Conservation (phyloP, 2,888 invertebrate species). For the Hirtodrosophila cameraria region DNA sequence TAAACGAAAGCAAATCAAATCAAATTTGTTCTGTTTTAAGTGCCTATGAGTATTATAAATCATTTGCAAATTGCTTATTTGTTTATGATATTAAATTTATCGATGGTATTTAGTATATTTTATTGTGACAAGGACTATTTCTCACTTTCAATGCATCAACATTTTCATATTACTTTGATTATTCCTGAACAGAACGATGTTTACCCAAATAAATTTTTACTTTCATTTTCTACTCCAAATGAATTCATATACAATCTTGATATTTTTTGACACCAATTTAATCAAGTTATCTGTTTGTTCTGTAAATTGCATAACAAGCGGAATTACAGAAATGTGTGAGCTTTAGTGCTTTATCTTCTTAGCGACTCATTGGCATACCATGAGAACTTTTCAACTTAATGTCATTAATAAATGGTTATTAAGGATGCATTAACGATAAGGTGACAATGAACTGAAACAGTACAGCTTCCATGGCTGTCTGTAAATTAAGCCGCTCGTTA, state of each 20-base stretch:
- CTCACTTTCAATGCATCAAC: no score
- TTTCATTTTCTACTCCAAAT: no score
- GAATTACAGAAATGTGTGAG: no score
- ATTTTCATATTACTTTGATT: background rate
- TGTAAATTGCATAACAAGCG: no score
- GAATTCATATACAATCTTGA: no score
- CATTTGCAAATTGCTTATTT: slow-evolving; percentile 12
- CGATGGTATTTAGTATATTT: background rate
- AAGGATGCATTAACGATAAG: slow-evolving; percentile 37
- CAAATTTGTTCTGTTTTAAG: slow-evolving; percentile 21
- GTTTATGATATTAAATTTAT: no score
- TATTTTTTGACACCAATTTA: no score
- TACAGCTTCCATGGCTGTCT: slow-evolving; percentile 7
- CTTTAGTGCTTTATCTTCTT: background rate
- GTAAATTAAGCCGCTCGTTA: slow-evolving; percentile 56
- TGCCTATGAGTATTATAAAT: background rate
- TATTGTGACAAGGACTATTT: background rate
- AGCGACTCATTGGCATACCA: background rate
- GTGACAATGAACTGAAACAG: slow-evolving; percentile 41
- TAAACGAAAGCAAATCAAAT: slow-evolving; percentile 7
- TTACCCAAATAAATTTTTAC: no score
- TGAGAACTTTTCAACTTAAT: slow-evolving; percentile 18
- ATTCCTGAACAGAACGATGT: no score
- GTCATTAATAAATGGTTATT: slow-evolving; percentile 51
- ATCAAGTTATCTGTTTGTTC: no score